Conservation (phyloP, 53 echinoderm and acorn worm genomes). For the Echinarachnius parma region DNA sequence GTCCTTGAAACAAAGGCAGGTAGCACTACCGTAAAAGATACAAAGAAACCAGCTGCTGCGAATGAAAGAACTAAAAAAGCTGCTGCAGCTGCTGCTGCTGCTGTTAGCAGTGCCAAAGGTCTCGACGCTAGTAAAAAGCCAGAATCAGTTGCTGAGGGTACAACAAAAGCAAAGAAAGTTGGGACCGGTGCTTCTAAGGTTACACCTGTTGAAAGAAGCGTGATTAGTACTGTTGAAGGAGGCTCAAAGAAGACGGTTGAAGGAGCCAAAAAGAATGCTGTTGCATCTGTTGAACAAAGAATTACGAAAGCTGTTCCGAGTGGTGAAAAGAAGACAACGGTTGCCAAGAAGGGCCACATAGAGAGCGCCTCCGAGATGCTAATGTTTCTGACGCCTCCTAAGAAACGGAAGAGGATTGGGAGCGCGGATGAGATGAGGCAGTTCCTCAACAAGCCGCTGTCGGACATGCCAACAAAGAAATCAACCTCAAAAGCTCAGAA, state of each 20-base stretch:
- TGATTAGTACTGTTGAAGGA: too few species aligned
- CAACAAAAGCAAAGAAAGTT: too few species aligned
- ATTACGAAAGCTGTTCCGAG: not conserved
- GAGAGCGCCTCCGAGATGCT: slow-evolving; percentile 31
- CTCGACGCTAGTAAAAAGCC: too few species aligned
- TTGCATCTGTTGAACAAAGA: not conserved
- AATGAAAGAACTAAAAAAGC: too few species aligned
- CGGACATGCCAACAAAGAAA: not conserved
- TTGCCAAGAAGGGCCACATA: not conserved
- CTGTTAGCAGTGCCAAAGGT: too few species aligned
- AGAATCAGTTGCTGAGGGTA: too few species aligned
- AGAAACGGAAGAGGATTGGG: slow-evolving; percentile 2
- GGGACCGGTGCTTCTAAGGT: too few species aligned
- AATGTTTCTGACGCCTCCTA: slow-evolving; percentile 11
- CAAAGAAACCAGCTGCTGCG: too few species aligned
- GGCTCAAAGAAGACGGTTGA: not conserved
- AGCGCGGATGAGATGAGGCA: slow-evolving; percentile 41
- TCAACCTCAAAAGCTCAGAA: not conserved
- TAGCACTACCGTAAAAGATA: too few species aligned
- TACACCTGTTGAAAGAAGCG: too few species aligned
- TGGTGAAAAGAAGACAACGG: not conserved
- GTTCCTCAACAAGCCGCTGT: slow-evolving; percentile 13
- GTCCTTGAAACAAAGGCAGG: too few species aligned
- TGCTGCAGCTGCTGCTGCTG: too few species aligned
- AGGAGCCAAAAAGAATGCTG: not conserved